Base-by-base conservation (phyloP, 1,140 invertebrate species). In the Eueides isabella region DNA sequence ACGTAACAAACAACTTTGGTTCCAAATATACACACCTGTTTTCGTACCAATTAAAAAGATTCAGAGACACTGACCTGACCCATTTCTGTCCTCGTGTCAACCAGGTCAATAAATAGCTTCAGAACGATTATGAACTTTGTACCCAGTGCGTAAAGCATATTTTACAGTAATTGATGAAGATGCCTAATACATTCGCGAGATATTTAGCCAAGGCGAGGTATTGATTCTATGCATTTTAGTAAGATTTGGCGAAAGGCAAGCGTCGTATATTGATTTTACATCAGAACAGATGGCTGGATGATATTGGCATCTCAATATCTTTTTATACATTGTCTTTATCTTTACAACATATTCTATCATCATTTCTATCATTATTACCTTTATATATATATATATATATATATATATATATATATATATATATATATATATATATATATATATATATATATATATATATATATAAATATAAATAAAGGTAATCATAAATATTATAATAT, bases 11-110 rank as follows among this genome's bases (percentile, higher is more conserved):
- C 48, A 55, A 55, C 48, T 55, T 55, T 55, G 48, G 48, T 23
- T 55, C 48, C 48, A 55, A 55, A 55, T 26, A 55, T 55, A 23
- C 70, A 55, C 62, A 72, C 70, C 70, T 72, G 70, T 72, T 72
- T 65, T 48, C 30, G 41, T 65, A 72, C 38, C 30, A 98, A 89
- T 99, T 99, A 64, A 98, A 99, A 92, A 94, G 98, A 74, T 99
- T 99, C 99, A 76, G 77, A 80, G 80, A 81, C 81, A 77, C 67
- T 79, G 81, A 80, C 81, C 83, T 85, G 85, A 86, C 85, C 85
- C 76, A 85, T 86, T 86, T 86, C 82, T 79, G 78, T 72, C 75
- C 78, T 65, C 79, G 76, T 79, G 78, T 55, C 72, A 64, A 41
- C 74, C 72, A 73, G 83, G 83, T 86, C 83, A 86, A 77, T 78